Base-by-base conservation (phyloP, 2,113 vertebrate genomes). In the Daubentonia madagascariensis region DNA sequence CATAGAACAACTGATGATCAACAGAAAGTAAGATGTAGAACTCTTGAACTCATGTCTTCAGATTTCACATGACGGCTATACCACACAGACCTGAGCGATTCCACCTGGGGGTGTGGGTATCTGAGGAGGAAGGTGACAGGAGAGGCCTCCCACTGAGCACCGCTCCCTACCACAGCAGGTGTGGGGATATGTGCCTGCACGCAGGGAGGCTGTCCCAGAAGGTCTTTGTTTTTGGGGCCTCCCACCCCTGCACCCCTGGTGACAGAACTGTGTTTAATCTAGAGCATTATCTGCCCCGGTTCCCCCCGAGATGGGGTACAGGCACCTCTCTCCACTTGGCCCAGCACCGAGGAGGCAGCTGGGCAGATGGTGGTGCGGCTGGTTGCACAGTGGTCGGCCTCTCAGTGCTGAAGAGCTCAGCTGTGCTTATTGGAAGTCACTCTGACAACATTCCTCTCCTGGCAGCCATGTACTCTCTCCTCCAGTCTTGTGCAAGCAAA, bases 381-480 rank as follows among this genome's bases (percentile, higher is more conserved):
- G 98, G 32, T n/a, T 84, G 91, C 98, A 93, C 97, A 91, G 97
- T 59, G 85, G 98, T 96, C 17, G 80, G 90, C 91, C 78, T 94
- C 81, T 32, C 81, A 32, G 94, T 3, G 28, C 76, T 18, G 75
- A 85, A 65, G 81, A 80, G 80, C 85, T 37, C 1, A 70, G 85
- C 93, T 94, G 92, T 89, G 85, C 93, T 97, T 72, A 1, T 95
- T 96, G 0, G 73, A 91, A 95, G 94, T 73, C 17, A 30, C 78
- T 94, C 85, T 91, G 91, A 98, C 97, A 97, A 89, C 96, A 94
- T 96, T 97, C 96, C 96, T 79, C 97, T 97, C 97, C 98, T 98
- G 98, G 98, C 98, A 97, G 94, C 91, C 96, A 6, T 97, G 98
- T 98, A 96, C 57, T 98, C 97, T 91, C 97, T 93, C 96, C 85